Evolutionary conservation across 2,113 vertebrate genomes (phyloP).

Genomic region (Coptodon rendalli): DNA sequence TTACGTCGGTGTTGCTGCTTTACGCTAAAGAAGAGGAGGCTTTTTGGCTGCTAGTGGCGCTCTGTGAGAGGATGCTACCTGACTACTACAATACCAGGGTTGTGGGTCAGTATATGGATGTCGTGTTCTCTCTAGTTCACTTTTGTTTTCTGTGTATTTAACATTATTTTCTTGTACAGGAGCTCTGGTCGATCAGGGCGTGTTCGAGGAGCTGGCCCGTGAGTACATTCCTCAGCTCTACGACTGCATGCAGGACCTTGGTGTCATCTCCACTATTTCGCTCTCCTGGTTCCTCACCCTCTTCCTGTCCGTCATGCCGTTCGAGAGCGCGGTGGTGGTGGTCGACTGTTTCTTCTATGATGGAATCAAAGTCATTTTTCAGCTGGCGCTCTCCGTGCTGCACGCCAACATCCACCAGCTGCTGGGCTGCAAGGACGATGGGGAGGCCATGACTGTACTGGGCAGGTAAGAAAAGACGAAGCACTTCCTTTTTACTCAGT

Average conservation of each 20-base stretch:
- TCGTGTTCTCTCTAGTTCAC: neutral
- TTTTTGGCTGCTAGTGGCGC: slow-evolving; percentile 94
- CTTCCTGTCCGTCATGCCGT: slow-evolving; percentile 97
- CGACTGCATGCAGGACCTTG: slow-evolving; percentile 98
- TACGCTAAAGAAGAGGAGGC: slow-evolving; percentile 98
- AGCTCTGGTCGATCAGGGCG: slow-evolving; percentile 94
- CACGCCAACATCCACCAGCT: slow-evolving; percentile 94
- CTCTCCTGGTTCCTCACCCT: slow-evolving; percentile 99
- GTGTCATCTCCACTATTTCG: slow-evolving; percentile 97
- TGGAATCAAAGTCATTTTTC: slow-evolving; percentile 99
- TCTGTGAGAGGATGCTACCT: slow-evolving; percentile 96
- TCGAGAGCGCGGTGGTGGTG: slow-evolving; percentile 95
- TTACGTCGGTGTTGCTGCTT: slow-evolving; percentile 93
- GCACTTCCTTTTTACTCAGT: neutral
- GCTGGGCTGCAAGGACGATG: slow-evolving; percentile 94
- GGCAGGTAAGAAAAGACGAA: slow-evolving; percentile 77
- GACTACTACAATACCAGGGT: slow-evolving; percentile 99
- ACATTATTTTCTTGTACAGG: slow-evolving; percentile 62
- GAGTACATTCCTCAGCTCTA: slow-evolving; percentile 96
- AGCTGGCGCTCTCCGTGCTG: slow-evolving; percentile 90
- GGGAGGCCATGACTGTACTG: slow-evolving; percentile 97
- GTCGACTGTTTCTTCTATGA: slow-evolving; percentile 99
- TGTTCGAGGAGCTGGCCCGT: slow-evolving; percentile 92
- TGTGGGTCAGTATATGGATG: slow-evolving; percentile 80
- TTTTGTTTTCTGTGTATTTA: neutral